Evolutionary conservation across 2,888 invertebrate genomes (phyloP).

Genomic region (Gastracanthus pulcherrimus): DNA sequence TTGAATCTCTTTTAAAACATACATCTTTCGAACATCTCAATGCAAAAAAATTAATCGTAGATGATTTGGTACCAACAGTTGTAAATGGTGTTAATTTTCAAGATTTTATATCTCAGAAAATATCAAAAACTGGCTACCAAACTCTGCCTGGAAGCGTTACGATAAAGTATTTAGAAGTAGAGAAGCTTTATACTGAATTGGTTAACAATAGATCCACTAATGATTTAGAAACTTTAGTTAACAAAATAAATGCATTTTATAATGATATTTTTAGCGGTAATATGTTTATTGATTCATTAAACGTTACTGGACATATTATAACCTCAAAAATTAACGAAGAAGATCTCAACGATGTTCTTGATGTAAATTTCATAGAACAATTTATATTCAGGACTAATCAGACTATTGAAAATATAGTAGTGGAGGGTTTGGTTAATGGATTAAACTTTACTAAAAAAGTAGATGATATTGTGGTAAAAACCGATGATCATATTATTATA

Average conservation of each 20-base stretch:
- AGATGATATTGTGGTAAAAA: conserved; percentile 64
- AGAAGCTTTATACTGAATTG: conserved; percentile 51
- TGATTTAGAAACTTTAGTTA: conserved; percentile 58
- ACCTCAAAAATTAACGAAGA: conserved; percentile 67
- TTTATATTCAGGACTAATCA: conserved; percentile 61
- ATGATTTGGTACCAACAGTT: conserved; percentile 59
- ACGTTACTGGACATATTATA: conserved; percentile 68
- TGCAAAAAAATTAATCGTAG: conserved; percentile 76
- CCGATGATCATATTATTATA: conserved; percentile 61
- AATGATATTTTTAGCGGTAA: conserved; percentile 59
- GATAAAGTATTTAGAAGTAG: conserved; percentile 60
- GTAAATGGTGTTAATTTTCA: conserved; percentile 62
- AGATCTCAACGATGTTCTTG: conserved; percentile 58
- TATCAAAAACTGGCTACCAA: conserved; percentile 58
- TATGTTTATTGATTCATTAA: conserved; percentile 58
- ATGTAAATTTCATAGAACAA: conserved; percentile 49
- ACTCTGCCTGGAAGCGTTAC: conserved; percentile 58
- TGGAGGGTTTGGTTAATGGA: conserved; percentile 63
- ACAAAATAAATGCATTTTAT: conserved; percentile 51
- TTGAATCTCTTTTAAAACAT: conserved; percentile 75
- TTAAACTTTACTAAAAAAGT: conserved; percentile 62
- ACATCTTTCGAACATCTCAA: conserved; percentile 78
- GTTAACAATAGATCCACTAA: conserved; percentile 62
- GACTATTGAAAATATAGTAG: conserved; percentile 61
- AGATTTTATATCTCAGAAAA: conserved; percentile 53